Evolutionary conservation across 2,797 vertebrate species (phyloP).

Genomic region (Malurus splendens): DNA sequence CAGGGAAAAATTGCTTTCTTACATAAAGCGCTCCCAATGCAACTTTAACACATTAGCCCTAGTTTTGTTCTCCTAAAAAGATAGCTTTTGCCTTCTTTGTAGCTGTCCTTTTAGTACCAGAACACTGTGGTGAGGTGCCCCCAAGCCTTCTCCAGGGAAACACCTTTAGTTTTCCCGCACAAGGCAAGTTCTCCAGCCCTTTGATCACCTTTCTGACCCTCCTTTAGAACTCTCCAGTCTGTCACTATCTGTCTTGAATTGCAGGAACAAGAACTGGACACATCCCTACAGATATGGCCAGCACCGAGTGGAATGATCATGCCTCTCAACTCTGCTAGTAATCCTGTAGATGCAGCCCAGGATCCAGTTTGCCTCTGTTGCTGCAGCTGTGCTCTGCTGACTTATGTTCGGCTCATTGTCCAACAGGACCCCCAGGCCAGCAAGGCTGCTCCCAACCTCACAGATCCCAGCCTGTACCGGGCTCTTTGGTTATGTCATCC

Average conservation of each 20-base stretch:
- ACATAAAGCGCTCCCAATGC: neutral
- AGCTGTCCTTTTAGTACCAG: neutral
- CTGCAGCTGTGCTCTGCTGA: neutral
- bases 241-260: neutral
- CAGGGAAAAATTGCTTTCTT: neutral
- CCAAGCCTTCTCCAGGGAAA: neutral
- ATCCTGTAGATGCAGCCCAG: neutral
- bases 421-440: neutral
- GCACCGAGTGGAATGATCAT: neutral
- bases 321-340: neutral
- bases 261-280: neutral
- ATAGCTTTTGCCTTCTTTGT: neutral
- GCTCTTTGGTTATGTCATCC: neutral
- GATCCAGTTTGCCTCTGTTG: neutral
- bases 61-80: neutral
- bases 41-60: neutral
- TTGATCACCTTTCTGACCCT: neutral
- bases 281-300: neutral
- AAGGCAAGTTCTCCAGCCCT: neutral
- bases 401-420: fast-evolving
- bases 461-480: neutral
- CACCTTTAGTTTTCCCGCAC: neutral
- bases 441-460: neutral
- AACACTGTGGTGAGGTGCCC: neutral
- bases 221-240: neutral